Evolutionary conservation across 2,113 vertebrate species (phyloP).

Genomic region (Dicaeum eximium): DNA sequence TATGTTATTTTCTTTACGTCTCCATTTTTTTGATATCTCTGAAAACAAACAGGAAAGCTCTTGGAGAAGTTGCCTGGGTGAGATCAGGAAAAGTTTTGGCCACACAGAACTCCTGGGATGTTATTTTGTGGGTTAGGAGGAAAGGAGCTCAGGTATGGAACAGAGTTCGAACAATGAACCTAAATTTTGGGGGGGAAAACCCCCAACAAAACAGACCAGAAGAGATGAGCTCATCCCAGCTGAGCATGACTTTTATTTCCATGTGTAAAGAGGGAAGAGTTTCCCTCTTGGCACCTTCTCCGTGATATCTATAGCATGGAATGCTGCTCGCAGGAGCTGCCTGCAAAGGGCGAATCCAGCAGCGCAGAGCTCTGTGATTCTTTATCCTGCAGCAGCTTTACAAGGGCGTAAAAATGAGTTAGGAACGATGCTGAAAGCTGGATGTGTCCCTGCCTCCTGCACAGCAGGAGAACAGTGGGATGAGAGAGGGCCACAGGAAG

Average conservation of each 20-base stretch:
- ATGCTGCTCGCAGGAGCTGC: not conserved
- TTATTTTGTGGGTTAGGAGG: not conserved
- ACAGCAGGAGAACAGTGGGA: not conserved
- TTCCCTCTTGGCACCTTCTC: constrained; percentile 1
- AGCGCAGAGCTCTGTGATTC: not conserved
- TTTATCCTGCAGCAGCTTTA: constrained; percentile 12
- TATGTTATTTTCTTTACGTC: not conserved
- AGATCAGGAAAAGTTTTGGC: not conserved
- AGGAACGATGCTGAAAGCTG: not conserved
- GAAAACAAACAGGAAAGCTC: not conserved
- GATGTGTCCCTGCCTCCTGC: not conserved
- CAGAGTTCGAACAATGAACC: not conserved
- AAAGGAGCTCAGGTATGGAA: not conserved
- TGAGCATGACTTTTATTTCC: not conserved
- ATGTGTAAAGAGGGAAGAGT: not conserved
- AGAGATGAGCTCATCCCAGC: not conserved
- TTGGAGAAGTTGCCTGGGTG: not conserved
- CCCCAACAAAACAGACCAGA: rapidly evolving
- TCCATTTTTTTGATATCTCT: not conserved
- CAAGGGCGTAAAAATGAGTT: not conserved
- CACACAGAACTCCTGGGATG: not conserved
- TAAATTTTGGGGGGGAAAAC: not conserved
- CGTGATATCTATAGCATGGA: not conserved
- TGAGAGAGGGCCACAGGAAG: not conserved
- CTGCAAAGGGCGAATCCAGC: not conserved